phyloP scores from a whole-genome alignment of 2,797 vertebrate species.

The Sebastes taczanowskii region DNA sequence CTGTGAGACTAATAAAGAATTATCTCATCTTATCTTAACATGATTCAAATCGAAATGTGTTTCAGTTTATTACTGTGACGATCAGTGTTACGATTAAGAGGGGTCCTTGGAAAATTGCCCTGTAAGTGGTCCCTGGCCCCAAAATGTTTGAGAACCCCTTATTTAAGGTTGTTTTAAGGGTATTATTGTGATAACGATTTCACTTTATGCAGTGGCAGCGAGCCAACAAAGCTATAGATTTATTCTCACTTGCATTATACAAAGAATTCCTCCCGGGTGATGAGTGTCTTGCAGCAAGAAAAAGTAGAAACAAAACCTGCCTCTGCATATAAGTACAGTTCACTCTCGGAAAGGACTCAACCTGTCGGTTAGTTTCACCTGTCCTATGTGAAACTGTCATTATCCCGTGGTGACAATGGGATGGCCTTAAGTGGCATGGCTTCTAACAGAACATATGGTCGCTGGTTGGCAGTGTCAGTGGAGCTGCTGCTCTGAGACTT shows the following conservation, averaged over 20 bases:
- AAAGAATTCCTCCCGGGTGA: not conserved
- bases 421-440: slow-evolving; percentile 19
- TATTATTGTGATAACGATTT: not conserved
- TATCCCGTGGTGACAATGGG: slow-evolving; percentile 31
- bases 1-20: too few species aligned
- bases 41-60: too few species aligned
- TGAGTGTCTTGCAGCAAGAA: not conserved
- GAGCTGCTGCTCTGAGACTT: slow-evolving; percentile 51
- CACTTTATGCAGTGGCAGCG: not conserved
- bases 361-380: slow-evolving; percentile 23
- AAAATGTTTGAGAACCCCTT: too few species aligned
- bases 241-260: not conserved
- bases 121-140: too few species aligned
- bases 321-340: not conserved
- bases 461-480: slow-evolving; percentile 37
- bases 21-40: too few species aligned
- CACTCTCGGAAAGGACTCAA: not conserved
- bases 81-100: too few species aligned
- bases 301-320: not conserved
- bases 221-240: not conserved
- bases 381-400: slow-evolving; percentile 21
- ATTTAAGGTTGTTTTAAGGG: not conserved
- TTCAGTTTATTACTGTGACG: too few species aligned
- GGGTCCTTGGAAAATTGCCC: too few species aligned
- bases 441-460: slow-evolving; percentile 50